Conservation (phyloP, 2,797 vertebrate species). For the Cossypha caffra region DNA sequence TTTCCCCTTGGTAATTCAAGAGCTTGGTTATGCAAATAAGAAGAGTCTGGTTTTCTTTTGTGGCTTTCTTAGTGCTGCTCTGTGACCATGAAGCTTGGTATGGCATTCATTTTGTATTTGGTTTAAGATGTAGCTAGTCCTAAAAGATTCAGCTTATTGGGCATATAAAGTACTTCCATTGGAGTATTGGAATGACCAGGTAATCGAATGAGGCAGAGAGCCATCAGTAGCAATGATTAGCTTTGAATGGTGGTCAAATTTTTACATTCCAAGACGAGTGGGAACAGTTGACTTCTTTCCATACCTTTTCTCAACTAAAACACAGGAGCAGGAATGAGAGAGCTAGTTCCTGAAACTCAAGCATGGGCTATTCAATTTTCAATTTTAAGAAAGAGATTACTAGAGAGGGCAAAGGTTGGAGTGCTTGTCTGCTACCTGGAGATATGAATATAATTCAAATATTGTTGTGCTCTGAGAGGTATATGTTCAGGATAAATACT, state of each 20-base stretch:
- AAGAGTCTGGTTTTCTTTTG: neutral
- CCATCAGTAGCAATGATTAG: neutral
- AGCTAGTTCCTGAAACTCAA: neutral
- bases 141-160: neutral
- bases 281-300: neutral
- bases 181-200: neutral
- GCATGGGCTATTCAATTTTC: neutral
- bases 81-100: neutral
- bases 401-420: neutral
- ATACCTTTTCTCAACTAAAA: neutral
- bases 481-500: neutral
- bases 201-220: neutral
- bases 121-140: neutral
- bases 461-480: rapidly evolving
- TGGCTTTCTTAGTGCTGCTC: neutral
- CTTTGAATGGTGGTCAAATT: neutral
- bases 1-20: neutral
- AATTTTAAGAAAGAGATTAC: neutral
- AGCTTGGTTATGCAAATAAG: neutral
- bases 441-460: neutral
- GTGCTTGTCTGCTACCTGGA: neutral
- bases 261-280: neutral
- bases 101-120: neutral
- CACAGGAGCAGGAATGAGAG: neutral
- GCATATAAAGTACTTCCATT: neutral